phyloP scores from a whole-genome alignment of 2,797 vertebrate species.

The Smutsia gigantea region DNA sequence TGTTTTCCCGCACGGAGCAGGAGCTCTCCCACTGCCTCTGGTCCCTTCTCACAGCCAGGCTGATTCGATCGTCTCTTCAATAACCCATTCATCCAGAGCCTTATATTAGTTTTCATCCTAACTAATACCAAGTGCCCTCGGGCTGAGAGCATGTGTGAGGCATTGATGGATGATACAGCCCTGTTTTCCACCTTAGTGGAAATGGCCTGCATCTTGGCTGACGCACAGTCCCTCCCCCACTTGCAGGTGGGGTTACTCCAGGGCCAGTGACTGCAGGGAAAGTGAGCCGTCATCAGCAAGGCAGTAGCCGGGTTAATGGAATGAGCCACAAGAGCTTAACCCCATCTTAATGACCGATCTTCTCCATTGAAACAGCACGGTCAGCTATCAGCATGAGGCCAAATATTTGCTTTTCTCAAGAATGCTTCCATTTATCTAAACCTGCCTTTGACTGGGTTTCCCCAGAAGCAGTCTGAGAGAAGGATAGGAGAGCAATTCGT shows the following conservation, averaged over 20 bases:
- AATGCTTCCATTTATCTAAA: constrained; percentile 46
- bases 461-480: constrained; percentile 32
- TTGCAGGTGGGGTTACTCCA: background rate
- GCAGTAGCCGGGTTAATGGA: constrained; percentile 39
- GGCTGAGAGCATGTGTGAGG: constrained; percentile 42
- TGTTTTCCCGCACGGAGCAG: background rate
- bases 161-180: constrained; percentile 69
- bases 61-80: constrained; percentile 71
- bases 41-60: constrained; percentile 48
- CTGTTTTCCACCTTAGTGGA: constrained; percentile 14
- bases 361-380: background rate
- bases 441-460: background rate
- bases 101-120: constrained; percentile 64
- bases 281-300: constrained; percentile 50
- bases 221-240: background rate
- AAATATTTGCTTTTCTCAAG: constrained; percentile 64
- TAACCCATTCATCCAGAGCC: constrained; percentile 68
- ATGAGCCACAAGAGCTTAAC: constrained; percentile 61
- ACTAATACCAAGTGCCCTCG: constrained; percentile 74
- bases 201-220: background rate
- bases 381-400: background rate
- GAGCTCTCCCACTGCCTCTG: background rate
- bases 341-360: constrained; percentile 21
- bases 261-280: background rate
- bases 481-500: background rate